Conservation (phyloP, 2,797 vertebrate genomes). For the Acipenser transmontanus region DNA sequence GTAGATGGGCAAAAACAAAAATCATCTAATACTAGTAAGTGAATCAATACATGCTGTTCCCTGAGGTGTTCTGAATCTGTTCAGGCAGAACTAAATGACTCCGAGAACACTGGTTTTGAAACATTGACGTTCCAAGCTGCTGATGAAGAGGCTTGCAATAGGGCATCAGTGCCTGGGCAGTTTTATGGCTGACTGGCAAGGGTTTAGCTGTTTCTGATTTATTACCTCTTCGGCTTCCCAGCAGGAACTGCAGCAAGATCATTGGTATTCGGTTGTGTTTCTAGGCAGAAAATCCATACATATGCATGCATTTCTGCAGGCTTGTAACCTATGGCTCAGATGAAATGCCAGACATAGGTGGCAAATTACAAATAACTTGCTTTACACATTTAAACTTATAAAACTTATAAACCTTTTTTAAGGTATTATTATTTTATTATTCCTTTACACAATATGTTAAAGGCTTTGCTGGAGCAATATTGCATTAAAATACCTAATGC, state of each 20-base stretch:
- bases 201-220: not conserved
- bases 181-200: conserved; percentile 2
- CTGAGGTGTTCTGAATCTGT: too few relatives aligned
- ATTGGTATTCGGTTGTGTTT: conserved; percentile 9
- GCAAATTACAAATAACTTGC: not conserved
- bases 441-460: too few relatives aligned
- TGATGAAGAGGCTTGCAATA: not conserved
- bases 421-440: too few relatives aligned
- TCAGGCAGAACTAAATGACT: too few relatives aligned
- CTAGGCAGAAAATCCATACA: conserved; percentile 10
- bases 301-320: not conserved
- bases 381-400: not conserved
- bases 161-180: not conserved
- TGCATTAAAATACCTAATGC: too few relatives aligned
- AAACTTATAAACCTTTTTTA: too few relatives aligned
- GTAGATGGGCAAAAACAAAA: too few relatives aligned
- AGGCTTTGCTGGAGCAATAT: too few relatives aligned
- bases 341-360: not conserved
- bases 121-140: not conserved
- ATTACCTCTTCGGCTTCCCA: not conserved
- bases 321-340: conserved; percentile 3
- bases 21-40: too few relatives aligned
- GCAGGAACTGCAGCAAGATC: conserved; percentile 2
- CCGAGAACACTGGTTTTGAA: not conserved
- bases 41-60: too few relatives aligned